A percentile compares a stretch with the other conserved stretches of the same genome.
phyloP scores from a whole-genome alignment of 2,888 invertebrate genomes.

The Resseliella maxima region DNA sequence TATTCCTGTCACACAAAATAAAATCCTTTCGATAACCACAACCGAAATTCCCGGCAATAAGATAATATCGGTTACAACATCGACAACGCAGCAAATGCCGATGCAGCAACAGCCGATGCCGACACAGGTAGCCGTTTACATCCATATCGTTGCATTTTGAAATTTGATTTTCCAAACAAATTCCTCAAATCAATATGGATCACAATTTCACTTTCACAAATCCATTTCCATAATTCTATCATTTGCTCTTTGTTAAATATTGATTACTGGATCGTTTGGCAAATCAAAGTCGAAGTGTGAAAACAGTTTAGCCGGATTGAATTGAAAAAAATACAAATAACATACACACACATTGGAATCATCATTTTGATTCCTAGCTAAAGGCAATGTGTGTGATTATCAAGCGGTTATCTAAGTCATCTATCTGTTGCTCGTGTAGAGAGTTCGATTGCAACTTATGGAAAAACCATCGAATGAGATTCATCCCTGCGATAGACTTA shows the following conservation, averaged over 20 bases:
- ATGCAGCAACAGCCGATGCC: slow-evolving; percentile 3
- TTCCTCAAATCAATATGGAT: background rate
- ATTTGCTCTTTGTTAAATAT: too few species aligned
- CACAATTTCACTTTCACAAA: background rate
- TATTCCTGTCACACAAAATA: slow-evolving; percentile 49
- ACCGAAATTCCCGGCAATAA: slow-evolving; percentile 38
- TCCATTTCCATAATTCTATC: too few species aligned
- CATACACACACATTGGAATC: background rate
- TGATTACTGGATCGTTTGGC: too few species aligned
- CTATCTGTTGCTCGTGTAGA: background rate
- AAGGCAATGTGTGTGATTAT: background rate
- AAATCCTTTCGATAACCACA: slow-evolving; percentile 53
- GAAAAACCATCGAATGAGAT: background rate
- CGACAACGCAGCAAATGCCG: slow-evolving; percentile 29
- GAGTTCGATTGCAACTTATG: background rate
- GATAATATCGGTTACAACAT: slow-evolving; percentile 37
- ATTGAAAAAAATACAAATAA: background rate
- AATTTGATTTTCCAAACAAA: slow-evolving; percentile 17
- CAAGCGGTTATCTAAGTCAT: background rate
- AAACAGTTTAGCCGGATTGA: too few species aligned
- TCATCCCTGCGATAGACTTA: background rate
- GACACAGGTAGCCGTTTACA: slow-evolving; percentile 43
- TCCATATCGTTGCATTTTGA: background rate
- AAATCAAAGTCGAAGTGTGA: too few species aligned
- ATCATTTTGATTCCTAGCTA: too few species aligned